Evolutionary conservation across 2,797 vertebrate species (phyloP), one percentile per base, ranked within the genome.

Genomic region (Phoebastria nigripes): DNA sequence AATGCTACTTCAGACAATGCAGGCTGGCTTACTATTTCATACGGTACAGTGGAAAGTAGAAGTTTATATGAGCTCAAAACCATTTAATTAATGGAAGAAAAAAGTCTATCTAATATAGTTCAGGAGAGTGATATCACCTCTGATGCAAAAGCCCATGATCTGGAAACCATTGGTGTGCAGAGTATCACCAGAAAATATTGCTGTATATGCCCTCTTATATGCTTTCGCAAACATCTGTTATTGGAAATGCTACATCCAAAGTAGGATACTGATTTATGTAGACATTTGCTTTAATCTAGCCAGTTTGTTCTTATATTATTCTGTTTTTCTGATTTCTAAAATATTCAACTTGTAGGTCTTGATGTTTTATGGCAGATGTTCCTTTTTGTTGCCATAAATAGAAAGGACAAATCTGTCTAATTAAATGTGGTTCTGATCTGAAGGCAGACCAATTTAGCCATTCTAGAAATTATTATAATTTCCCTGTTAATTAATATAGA

Each of bases 221-320:
- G 12, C 5, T 77, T 93, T 26, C 3, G 11, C 15, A 47, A 52
- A 26, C 7, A 47, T 59, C 47, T 54, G 12, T 42, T 83, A 58
- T 3, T 31, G 14, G 31, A 49, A 66, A 44, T 33, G 16, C 3
- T 24, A 26, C 20, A 28, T 51, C 5, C 9, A 29, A 67, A 51
- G 12, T 54, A 21, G 0, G 1, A 13, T 19, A 33, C 5, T 11
- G 7, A 2, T 33, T 12, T 69, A 12, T 22, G 14, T 21, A 73
- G 33, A 46, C 0, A 3, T 22, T 46, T 62, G 5, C 6, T 70
- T 83, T 79, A 33, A 54, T 47, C 12, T 18, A 47, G 8, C 10
- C 5, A 42, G 17, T 52, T 62, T 52, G 14, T 26, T 72, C 5
- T n/a, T 28, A 15, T 2, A 5, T 52, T 41, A 19, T n/a, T 67